Evolutionary conservation across 2,797 vertebrate genomes (phyloP), one percentile per base, ranked within the genome.

Genomic region (Iguana delicatissima): DNA sequence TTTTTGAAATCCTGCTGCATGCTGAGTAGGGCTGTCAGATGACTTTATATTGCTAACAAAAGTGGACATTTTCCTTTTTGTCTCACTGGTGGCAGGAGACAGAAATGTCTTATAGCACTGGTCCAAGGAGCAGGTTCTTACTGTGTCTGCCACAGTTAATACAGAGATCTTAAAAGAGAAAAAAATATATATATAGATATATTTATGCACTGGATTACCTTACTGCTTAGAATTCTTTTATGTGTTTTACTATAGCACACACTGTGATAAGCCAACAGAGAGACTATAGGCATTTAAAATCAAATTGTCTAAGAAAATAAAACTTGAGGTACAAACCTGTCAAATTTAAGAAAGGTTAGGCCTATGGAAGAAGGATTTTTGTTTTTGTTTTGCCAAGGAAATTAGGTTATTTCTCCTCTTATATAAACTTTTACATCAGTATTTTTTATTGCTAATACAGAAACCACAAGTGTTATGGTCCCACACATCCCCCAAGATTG

Each of bases 61-160:
- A 93, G 98, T 98, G 96, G 98, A 98, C 99, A 99, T 99, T 96
- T 99, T 99, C 96, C 99, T 98, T 95, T 99, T 99, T 22, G 99
- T 99, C 97, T 99, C 99, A 0, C 99, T 99, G 93, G 99, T 99
- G 96, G 98, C 99, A 14, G 99, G 99, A 89, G 99, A 99, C 92
- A 99, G 98, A 94, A 99, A 98, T 0, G 98, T 99, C 95, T 98
- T 99, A 83, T 99, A 99, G 97, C 99, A 99, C 95, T 99, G 98
- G 97, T 99, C 99, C 93, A 99, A 96, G 0, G 98, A 98, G 94
- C 99, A 99, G 57, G 98, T 98, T 87, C 99, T 98, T 72, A 99
- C 98, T 0, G 96, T 92, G 32, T 99, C 99, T 0, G 99, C 99
- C 96, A 98, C 98, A 0, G 99, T 98, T 94, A 99, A 90, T 90